Base-by-base conservation (phyloP, 2,888 invertebrate species). In the Harpalus rubripes region DNA sequence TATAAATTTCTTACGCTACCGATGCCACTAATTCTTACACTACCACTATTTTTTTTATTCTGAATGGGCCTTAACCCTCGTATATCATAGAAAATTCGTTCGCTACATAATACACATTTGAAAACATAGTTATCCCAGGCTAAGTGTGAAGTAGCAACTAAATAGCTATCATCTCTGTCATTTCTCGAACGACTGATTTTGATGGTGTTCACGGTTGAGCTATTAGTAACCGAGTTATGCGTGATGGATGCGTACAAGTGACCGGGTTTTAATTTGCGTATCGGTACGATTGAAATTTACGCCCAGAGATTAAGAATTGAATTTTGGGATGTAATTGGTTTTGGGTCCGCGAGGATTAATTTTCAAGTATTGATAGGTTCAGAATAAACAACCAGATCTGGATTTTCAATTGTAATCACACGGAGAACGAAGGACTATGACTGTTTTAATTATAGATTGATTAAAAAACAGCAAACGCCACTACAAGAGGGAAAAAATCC, bases 281-380 rank as follows among this genome's bases (percentile, higher is more conserved):
- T 41, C 26, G 41, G 44, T 52, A 52, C 18, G 63, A 63, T 63
- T 63, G 63, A 15, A 63, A 63, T 63, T 63, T 63, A 63, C 63
- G 18, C 63, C 22, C 72, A 44, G 15, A 74, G 72, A 74, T 44
- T 74, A 74, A 74, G 72, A 74, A 74, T 74, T 44, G 72, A 74
- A 74, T 74, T 74, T 22, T 41, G 41, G 39, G 68, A 68, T 44
- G 72, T 74, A 74, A 74, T 74, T 74, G 44, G 15, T 74, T 41
- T 44, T 74, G 72, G 72, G 16, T 22, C 10, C 15, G 10, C 44
- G 44, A 18, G 72, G 44, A 74, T 68, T 68, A 32, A 68, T 68
- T 68, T 63, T 68, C 15, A 68, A 68, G 68, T 68, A 63, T 68
- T 68, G 68, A 68, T 68, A 68, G 68, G 68, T 68, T 68, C 44